Conservation (phyloP, 2,797 vertebrate genomes). For the Poeciliopsis presidionis region DNA sequence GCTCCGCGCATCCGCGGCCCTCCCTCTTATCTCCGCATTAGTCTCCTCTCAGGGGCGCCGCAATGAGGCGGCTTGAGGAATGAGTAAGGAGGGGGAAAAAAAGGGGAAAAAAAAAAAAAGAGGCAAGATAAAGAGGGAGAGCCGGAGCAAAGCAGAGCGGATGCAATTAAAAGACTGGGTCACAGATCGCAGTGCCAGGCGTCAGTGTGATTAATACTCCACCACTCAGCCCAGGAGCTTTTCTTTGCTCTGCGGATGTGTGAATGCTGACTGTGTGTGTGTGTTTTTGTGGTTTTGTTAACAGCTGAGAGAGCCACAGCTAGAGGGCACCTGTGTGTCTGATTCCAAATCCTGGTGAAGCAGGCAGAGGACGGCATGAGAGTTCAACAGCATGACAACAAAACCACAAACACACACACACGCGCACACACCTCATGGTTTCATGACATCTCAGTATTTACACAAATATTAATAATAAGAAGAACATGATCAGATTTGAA, state of each 20-base stretch:
- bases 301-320: constrained; percentile 38
- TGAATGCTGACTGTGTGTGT: constrained; percentile 11
- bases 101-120: neutral
- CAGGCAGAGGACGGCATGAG: neutral
- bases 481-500: neutral
- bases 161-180: constrained; percentile 84
- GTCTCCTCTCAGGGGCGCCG: constrained; percentile 59
- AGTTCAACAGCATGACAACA: neutral
- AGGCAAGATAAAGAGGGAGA: constrained; percentile 74
- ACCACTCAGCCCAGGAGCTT: constrained; percentile 70
- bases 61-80: constrained; percentile 63
- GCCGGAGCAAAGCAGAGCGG: constrained; percentile 73
- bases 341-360: neutral
- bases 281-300: constrained; percentile 46
- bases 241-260: constrained; percentile 45
- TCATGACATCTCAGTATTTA: neutral
- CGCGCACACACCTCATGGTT: neutral
- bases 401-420: too few species aligned
- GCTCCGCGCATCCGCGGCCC: constrained; percentile 41
- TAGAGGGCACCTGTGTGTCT: constrained; percentile 59
- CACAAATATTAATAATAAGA: neutral
- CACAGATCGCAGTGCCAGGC: constrained; percentile 77
- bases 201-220: constrained; percentile 76
- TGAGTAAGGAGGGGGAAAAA: constrained; percentile 43
- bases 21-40: constrained; percentile 70